Conservation (phyloP, 2,888 invertebrate genomes). For the Panopea generosa region DNA sequence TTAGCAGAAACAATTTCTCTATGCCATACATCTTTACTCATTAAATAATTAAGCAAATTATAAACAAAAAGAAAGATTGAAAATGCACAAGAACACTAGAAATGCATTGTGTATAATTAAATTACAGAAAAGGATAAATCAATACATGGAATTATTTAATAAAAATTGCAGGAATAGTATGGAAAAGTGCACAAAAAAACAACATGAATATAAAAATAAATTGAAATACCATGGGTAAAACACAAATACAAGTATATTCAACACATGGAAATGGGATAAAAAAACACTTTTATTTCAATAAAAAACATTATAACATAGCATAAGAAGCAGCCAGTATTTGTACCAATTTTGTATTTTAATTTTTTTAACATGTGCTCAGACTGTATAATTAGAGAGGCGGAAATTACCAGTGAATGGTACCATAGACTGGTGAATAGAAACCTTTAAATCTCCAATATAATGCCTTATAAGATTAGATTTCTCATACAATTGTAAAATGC, state of each 20-base stretch:
- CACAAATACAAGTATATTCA: background rate
- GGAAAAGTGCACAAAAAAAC: background rate
- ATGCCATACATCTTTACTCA: constrained; percentile 14
- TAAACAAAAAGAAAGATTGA: background rate
- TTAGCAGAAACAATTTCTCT: background rate
- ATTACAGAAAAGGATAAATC: background rate
- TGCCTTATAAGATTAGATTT: background rate
- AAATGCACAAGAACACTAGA: constrained; percentile 6
- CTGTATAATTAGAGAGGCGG: background rate
- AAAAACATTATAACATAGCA: too few relatives aligned
- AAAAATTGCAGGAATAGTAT: background rate
- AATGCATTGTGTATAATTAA: background rate
- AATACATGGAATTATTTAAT: background rate
- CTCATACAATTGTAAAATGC: background rate
- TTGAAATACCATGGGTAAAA: background rate
- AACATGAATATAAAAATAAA: background rate
- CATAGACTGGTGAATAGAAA: background rate
- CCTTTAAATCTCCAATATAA: background rate
- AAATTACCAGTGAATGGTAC: background rate
- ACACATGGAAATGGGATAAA: too few relatives aligned
- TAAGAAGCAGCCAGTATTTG: too few relatives aligned
- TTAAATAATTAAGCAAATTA: constrained; percentile 14
- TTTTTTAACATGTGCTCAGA: too few relatives aligned
- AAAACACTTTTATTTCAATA: background rate
- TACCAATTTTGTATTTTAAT: too few relatives aligned